Evolutionary conservation across 2,113 vertebrate genomes (phyloP).

Genomic region (Dolichallabes microphthalmus): DNA sequence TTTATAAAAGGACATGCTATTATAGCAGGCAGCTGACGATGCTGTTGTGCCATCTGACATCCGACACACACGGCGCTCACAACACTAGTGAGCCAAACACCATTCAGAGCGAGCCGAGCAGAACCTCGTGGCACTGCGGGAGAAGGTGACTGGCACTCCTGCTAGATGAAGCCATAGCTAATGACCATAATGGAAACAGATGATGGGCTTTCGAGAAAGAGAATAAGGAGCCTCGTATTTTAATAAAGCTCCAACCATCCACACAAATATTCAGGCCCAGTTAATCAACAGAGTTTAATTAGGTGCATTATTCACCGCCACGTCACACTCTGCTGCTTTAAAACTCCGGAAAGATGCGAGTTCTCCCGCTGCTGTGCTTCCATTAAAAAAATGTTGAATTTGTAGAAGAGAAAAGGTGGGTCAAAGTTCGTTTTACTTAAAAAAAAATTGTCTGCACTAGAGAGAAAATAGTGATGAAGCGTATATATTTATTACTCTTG

Average conservation of each 20-base stretch:
- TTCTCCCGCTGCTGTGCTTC: neutral
- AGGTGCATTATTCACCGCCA: slow-evolving; percentile 39
- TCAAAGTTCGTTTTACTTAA: neutral
- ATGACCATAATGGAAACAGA: slow-evolving; percentile 47
- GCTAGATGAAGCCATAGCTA: slow-evolving; percentile 33
- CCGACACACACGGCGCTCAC: neutral
- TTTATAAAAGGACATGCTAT: neutral
- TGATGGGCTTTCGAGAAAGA: slow-evolving; percentile 35
- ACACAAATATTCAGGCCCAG: slow-evolving; percentile 45
- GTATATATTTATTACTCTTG: slow-evolving; percentile 40
- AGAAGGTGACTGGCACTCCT: slow-evolving; percentile 5
- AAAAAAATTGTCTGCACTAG: neutral
- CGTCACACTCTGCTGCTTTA: slow-evolving; percentile 5
- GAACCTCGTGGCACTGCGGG: neutral
- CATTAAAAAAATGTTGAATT: no score
- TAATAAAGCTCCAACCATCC: slow-evolving; percentile 49
- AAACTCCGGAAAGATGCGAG: neutral
- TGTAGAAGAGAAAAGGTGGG: neutral
- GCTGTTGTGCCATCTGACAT: neutral
- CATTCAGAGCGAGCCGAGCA: slow-evolving; percentile 5
- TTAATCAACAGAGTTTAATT: slow-evolving; percentile 58
- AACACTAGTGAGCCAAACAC: neutral
- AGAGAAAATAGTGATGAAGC: slow-evolving; percentile 22
- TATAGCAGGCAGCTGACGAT: neutral
- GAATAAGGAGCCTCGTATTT: slow-evolving; percentile 32